Base-by-base conservation (phyloP, 2,888 invertebrate genomes). In the Pheosia tremula region DNA sequence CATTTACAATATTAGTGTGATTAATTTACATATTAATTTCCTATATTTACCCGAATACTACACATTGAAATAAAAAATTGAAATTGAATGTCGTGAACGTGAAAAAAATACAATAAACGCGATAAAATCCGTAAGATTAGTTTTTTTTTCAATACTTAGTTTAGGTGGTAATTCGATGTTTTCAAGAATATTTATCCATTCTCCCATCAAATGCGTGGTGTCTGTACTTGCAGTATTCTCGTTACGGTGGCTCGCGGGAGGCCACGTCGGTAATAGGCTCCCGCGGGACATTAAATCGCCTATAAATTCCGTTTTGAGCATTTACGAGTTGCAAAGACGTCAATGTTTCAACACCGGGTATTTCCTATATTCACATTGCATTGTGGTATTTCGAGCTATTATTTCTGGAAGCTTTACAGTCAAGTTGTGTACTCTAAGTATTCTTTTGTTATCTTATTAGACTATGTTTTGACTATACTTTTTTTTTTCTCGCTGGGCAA, bases 301-400 rank as follows among this genome's bases (percentile, higher is more conserved):
- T 81, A 86, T 89, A 89, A 90, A 89, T 89, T 89, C 83, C 81
- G 80, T 87, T 87, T 85, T 83, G 83, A 86, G 79, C 80, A 77
- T 10, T 71, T 57, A 37, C 67, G 68, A 58, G 61, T 60, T 57
- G 64, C 70, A 68, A 72, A 74, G 76, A 73, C 74, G 72, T 64
- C 75, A 68, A 74, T 79, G 67, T 71, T 75, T 64, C 72, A 75
- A 74, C 72, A 73, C 77, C 2, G 74, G 72, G 71, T 72, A 64
- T 74, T 68, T 64, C 36, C 52, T 69, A 59, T 62, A 67, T 72
- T 62, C 67, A 55, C 56, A 56, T 41, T 9, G 9, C 6, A 38
- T 57, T 41, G 54, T 61, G 64, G 62, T 56, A 56, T 56, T 13
- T 56, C n/a, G n/a, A 56, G 39, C 41, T 37, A 13, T 41, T 41